Evolutionary conservation across 1,140 invertebrate species (phyloP).

Genomic region (Ceratina calcarata): DNA sequence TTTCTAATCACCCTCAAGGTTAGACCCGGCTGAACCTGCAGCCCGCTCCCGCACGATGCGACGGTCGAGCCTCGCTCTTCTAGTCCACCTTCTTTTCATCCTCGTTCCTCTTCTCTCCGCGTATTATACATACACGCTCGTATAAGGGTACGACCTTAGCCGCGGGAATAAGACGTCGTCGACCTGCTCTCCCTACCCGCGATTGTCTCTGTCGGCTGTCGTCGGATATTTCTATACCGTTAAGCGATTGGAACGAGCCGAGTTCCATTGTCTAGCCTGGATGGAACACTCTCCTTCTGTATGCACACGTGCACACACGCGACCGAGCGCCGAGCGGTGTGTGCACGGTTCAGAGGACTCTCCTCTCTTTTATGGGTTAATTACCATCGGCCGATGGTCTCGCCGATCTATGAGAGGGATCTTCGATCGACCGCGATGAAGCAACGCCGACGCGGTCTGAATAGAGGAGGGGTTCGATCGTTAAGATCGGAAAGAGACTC

Average conservation of each 20-base stretch:
- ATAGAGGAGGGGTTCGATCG: not conserved
- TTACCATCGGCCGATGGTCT: conserved; percentile 48
- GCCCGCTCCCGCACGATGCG: conserved; percentile 27
- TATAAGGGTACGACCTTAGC: conserved; percentile 66
- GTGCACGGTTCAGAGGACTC: conserved; percentile 22
- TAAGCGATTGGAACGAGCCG: conserved; percentile 66
- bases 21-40: conserved; percentile 71
- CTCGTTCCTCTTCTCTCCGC: not conserved
- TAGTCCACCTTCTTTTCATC: not conserved
- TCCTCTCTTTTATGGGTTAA: conserved; percentile 60
- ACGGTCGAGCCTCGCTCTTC: not conserved
- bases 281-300: conserved; percentile 20
- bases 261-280: conserved; percentile 63
- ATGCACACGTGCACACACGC: conserved; percentile 9
- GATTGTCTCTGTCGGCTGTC: conserved; percentile 62
- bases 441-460: conserved; percentile 5
- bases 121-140: conserved; percentile 52
- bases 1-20: conserved; percentile 78
- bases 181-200: conserved; percentile 53
- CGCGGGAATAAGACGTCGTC: conserved; percentile 68
- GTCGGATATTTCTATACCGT: conserved; percentile 65
- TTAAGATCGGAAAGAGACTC: conserved; percentile 8
- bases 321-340: conserved; percentile 16
- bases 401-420: conserved; percentile 51
- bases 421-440: conserved; percentile 27